Conservation (phyloP, 2,797 vertebrate species). For the Hozukius guyotensis region DNA sequence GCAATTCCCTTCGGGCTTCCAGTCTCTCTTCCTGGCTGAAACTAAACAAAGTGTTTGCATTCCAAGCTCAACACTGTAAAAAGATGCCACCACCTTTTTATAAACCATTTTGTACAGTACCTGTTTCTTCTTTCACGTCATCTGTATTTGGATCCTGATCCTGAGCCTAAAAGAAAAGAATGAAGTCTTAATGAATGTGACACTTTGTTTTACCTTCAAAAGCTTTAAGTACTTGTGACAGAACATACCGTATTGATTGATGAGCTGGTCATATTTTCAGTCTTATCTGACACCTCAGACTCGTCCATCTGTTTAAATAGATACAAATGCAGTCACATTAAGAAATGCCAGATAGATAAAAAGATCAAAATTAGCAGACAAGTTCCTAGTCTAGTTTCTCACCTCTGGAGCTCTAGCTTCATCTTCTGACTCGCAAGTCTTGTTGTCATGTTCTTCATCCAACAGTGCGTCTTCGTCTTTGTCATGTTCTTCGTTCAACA, state of each 20-base stretch:
- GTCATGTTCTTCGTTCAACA: conserved; percentile 58
- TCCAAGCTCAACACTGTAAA: conserved; percentile 72
- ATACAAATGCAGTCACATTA: background rate
- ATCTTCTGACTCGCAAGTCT: conserved; percentile 43
- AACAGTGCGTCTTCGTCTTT: conserved; percentile 70
- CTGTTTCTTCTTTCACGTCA: conserved; percentile 87
- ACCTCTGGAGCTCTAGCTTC: conserved; percentile 60
- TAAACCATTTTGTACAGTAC: conserved; percentile 86
- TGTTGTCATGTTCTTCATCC: conserved; percentile 54
- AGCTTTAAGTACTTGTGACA: background rate
- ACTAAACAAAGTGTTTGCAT: conserved; percentile 70
- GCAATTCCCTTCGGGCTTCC: conserved; percentile 93
- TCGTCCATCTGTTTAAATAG: conserved; percentile 52
- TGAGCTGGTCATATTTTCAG: conserved; percentile 40
- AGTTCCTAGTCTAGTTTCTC: background rate
- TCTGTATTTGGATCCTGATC: conserved; percentile 78
- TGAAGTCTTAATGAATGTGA: background rate
- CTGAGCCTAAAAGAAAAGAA: conserved; percentile 46
- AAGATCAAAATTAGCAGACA: background rate
- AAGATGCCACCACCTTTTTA: conserved; percentile 48
- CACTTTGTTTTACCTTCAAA: background rate
- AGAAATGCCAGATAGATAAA: background rate
- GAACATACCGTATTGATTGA: conserved; percentile 52
- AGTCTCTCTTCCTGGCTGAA: conserved; percentile 90
- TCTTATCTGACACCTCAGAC: conserved; percentile 41